These are phyloP conservation scores for Cladorhizidae sp. DNA, from an alignment of 37 sponge, comb jelly and placozoan species.

Conservation along the genomic window DNA sequence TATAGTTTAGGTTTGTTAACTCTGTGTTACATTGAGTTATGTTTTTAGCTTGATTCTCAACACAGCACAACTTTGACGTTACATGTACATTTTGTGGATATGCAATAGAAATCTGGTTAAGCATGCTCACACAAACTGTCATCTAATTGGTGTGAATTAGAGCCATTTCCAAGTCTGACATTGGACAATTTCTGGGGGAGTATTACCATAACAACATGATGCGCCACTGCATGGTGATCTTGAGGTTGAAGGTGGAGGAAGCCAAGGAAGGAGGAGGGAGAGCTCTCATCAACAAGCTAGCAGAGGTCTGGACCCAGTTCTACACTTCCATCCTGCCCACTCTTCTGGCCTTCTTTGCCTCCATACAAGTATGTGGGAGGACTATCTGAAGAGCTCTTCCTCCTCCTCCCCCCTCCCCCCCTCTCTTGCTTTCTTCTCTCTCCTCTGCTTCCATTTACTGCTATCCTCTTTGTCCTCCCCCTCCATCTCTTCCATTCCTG, in stretches of 20 bases:
- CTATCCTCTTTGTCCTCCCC: not conserved
- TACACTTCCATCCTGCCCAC: constrained; percentile 82
- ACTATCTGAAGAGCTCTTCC: not conserved
- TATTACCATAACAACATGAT: constrained; percentile 69
- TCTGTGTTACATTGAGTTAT: no score
- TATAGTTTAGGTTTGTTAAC: no score
- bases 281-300: constrained; percentile 63
- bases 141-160: no score
- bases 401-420: not conserved
- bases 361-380: constrained; percentile 45
- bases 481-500: not conserved
- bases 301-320: constrained; percentile 75
- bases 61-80: no score
- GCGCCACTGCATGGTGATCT: constrained; percentile 65
- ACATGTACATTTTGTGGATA: no score
- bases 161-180: constrained; percentile 58
- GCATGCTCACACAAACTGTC: not conserved
- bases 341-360: constrained; percentile 74
- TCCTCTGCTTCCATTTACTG: not conserved
- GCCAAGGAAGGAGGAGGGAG: constrained; percentile 43
- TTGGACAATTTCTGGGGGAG: constrained; percentile 73
- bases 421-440: no score
- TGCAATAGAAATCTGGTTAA: not conserved
- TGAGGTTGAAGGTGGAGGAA: constrained; percentile 53
- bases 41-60: no score